Conservation (phyloP, 2,888 invertebrate genomes). For the Cryptosula pallasiana region DNA sequence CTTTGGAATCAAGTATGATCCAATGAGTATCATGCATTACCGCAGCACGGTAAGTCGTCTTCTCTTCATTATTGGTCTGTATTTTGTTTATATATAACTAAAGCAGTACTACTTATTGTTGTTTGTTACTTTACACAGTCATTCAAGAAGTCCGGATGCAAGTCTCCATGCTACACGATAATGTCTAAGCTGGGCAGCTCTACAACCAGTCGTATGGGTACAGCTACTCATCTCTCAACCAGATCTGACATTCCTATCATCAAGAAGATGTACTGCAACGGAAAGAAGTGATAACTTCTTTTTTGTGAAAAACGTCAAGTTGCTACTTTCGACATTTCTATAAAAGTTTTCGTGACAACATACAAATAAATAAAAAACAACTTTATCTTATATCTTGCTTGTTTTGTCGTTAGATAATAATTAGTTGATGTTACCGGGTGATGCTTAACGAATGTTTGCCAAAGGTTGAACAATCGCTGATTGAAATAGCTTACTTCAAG, state of each 20-base stretch:
- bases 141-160: slow-evolving; percentile 14
- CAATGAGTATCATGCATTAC: slow-evolving; percentile 24
- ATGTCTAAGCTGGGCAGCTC: neutral
- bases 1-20: slow-evolving; percentile 10
- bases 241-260: slow-evolving; percentile 21
- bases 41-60: slow-evolving; percentile 1
- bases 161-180: slow-evolving; percentile 8
- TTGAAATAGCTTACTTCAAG: too few species aligned
- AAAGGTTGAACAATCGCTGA: too few species aligned
- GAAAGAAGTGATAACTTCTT: too few species aligned
- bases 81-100: neutral
- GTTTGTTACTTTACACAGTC: neutral
- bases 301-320: too few species aligned
- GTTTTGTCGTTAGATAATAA: too few species aligned
- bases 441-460: too few species aligned
- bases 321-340: too few species aligned
- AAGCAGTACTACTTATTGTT: neutral
- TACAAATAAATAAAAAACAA: too few species aligned
- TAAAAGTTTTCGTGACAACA: too few species aligned
- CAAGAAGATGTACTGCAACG: slow-evolving; percentile 19
- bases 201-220: slow-evolving; percentile 17
- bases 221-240: neutral
- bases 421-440: too few species aligned
- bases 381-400: too few species aligned
- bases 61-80: neutral